Evolutionary conservation across 2,113 vertebrate genomes (phyloP).

Genomic region (Fregetta grallaria): DNA sequence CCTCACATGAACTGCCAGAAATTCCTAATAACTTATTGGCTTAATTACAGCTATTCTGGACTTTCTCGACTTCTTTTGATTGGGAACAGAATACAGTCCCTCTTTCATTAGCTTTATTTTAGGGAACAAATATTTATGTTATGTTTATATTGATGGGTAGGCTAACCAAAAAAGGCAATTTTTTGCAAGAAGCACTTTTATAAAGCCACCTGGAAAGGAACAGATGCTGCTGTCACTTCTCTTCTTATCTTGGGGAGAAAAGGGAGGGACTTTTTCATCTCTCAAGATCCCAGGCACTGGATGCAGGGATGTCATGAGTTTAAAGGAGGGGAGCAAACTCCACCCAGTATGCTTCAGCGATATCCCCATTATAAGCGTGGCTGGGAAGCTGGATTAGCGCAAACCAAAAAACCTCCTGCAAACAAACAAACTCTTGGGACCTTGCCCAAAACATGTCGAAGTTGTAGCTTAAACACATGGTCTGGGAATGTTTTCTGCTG

Average conservation of each 20-base stretch:
- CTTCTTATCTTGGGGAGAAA: not conserved
- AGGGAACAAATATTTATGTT: not conserved
- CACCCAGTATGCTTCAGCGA: not conserved
- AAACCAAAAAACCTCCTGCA: not conserved
- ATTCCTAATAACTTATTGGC: not conserved
- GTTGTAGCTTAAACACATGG: fast-evolving
- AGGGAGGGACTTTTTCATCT: not conserved
- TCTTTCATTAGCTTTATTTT: not conserved
- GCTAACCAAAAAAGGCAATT: not conserved
- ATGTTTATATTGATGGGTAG: not conserved
- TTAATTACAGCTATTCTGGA: not conserved
- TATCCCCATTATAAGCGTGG: not conserved
- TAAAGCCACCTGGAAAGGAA: not conserved
- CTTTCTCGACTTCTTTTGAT: not conserved
- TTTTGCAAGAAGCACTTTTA: not conserved
- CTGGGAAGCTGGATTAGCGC: not conserved
- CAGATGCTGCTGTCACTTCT: not conserved
- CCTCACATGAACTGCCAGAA: not conserved
- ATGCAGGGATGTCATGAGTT: not conserved
- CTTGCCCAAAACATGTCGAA: not conserved
- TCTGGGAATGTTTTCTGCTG: not conserved
- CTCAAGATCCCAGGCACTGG: not conserved
- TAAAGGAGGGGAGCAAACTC: not conserved
- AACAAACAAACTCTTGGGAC: not conserved
- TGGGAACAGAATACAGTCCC: not conserved